Conservation (phyloP, 2,888 invertebrate species). For the Polydrusus tereticollis region DNA sequence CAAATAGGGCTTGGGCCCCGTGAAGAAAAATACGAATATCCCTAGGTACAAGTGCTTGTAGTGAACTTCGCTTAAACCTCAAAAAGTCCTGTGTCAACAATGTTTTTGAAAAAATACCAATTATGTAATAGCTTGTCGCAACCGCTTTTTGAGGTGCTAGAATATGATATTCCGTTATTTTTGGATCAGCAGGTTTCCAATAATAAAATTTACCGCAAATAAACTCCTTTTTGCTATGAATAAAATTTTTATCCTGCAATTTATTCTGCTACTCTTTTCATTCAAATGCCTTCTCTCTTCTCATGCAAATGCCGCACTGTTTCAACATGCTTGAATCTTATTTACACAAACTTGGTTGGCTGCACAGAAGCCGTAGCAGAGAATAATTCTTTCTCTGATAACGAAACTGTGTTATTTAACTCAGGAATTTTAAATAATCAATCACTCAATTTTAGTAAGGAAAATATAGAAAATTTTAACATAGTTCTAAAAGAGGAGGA, state of each 20-base stretch:
- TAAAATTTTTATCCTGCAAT: slow-evolving; percentile 35
- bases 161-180: slow-evolving; percentile 61
- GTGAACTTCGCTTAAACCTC: slow-evolving; percentile 29
- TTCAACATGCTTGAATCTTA: too few relatives aligned
- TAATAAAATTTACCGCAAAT: slow-evolving; percentile 60
- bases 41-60: slow-evolving; percentile 38
- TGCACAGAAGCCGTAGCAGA: too few relatives aligned
- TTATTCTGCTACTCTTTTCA: neutral
- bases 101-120: slow-evolving; percentile 40
- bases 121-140: slow-evolving; percentile 61
- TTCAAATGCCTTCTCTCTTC: neutral
- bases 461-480: too few relatives aligned
- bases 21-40: slow-evolving; percentile 8
- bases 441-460: too few relatives aligned
- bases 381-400: too few relatives aligned
- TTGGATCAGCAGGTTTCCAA: slow-evolving; percentile 62
- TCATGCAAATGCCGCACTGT: too few relatives aligned
- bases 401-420: too few relatives aligned
- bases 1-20: slow-evolving; percentile 28
- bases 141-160: slow-evolving; percentile 56
- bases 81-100: slow-evolving; percentile 35
- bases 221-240: slow-evolving; percentile 54
- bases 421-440: too few relatives aligned
- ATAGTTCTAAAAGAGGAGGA: too few relatives aligned
- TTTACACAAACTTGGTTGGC: too few relatives aligned